Evolutionary conservation across 2,888 invertebrate genomes (phyloP), one percentile per base, ranked within the genome.

Genomic region (Metopia argyrocephala): DNA sequence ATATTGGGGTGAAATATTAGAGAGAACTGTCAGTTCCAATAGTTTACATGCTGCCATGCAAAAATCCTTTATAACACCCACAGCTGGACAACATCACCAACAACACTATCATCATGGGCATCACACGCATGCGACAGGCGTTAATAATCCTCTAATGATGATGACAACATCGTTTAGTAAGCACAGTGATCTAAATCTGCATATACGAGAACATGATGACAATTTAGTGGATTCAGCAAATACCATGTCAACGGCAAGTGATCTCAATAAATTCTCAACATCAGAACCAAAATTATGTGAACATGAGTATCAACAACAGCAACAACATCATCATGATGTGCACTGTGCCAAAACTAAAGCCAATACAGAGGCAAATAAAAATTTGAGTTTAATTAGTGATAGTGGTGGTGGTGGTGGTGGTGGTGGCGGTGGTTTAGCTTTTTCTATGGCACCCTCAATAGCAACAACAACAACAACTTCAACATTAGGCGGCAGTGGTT

Each of bases 1-100:
- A 88, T 94, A 94, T 86, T 94, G 94, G 94, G 94, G 94, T 25
- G 95, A 95, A 91, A 95, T 95, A 85, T 91, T 95, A 84, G 95
- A 95, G 88, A 92, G 95, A 6, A 95, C 95, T 0, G 93, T 95
- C 7, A 95, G 95, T 56, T 94, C 95, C 1, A 94, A 93, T 75
- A 95, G 95, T 62, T 91, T 95, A 56, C 95, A 95, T 86, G 94
- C 94, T 31, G 94, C 94, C 31, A 92, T 94, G 83, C 94, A 94
- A 86, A 90, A 90, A 84, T 87, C 85, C 18, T 88, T 88, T 27
- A 54, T 70, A 48, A 83, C 75, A 20, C 66, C 73, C 9, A 50
- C 64, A 3, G 21, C 57, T 59, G 68, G 73, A 46, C 82, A 83
- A 15, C 79, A 76, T 15, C 80, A 38, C 1, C 74, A 62, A n/a